phyloP scores from a whole-genome alignment of 2,888 invertebrate genomes.

The Fissipunctia ypsillon region DNA sequence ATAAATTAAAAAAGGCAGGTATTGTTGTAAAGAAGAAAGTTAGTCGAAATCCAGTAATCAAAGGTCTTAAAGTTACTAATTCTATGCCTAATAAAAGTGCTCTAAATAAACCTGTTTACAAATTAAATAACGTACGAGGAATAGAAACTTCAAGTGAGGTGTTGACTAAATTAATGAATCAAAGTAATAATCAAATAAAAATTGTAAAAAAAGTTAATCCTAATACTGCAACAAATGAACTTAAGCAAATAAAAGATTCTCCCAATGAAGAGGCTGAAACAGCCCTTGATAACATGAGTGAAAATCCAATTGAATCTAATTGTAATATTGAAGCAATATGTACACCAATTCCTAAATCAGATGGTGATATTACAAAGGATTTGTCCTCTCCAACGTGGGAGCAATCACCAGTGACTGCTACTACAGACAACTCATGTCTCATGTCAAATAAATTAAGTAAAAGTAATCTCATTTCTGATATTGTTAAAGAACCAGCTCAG shows the following conservation, averaged over 20 bases:
- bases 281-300: conserved; percentile 32
- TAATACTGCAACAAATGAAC: conserved; percentile 55
- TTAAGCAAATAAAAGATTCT: conserved; percentile 28
- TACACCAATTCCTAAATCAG: conserved; percentile 3
- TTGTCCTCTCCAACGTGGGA: conserved; percentile 19
- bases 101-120: conserved; percentile 38
- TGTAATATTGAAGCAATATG: conserved; percentile 29
- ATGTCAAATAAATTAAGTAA: conserved; percentile 36
- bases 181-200: conserved; percentile 85
- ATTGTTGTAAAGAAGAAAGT: conserved; percentile 83
- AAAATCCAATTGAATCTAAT: conserved; percentile 19
- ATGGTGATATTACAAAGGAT: conserved; percentile 28
- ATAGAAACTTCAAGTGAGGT: conserved; percentile 79
- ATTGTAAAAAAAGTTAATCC: conserved; percentile 79
- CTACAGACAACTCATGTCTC: conserved; percentile 2
- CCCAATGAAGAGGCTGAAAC: conserved; percentile 14
- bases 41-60: conserved; percentile 49
- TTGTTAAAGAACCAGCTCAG: conserved; percentile 14
- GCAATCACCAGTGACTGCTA: conserved; percentile 4
- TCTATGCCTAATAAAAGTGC: conserved; percentile 34
- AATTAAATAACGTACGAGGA: conserved; percentile 60
- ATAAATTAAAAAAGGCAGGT: conserved; percentile 85
- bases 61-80: conserved; percentile 45
- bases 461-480: conserved; percentile 32
- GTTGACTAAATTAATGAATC: conserved; percentile 82